These are phyloP conservation scores for Chymomyza procnemis DNA, from an alignment of 2,888 invertebrate genomes.

Conservation along the genomic window DNA sequence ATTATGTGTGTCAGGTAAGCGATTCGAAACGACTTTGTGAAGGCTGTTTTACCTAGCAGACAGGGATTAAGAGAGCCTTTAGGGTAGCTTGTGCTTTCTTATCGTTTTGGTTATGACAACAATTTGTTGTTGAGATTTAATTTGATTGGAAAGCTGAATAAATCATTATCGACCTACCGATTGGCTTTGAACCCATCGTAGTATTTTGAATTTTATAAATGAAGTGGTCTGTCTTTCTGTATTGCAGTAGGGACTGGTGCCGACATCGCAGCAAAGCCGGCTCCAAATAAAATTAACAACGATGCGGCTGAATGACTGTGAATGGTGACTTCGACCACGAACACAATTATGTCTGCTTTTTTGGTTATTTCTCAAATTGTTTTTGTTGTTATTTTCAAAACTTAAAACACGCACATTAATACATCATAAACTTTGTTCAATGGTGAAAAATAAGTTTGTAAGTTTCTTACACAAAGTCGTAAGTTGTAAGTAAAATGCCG, in stretches of 20 bases:
- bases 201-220: conserved; percentile 54
- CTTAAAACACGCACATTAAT: conserved; percentile 46
- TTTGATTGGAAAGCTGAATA: conserved; percentile 42
- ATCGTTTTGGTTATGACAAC: conserved; percentile 37
- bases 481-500: conserved; percentile 66
- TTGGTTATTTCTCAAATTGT: conserved; percentile 9
- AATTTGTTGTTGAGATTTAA: conserved; percentile 35
- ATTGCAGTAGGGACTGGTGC: conserved; percentile 12
- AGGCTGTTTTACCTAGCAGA: not conserved
- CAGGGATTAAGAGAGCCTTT: conserved; percentile 11
- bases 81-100: conserved; percentile 9
- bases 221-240: conserved; percentile 16
- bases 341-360: not conserved
- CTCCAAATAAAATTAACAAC: not conserved
- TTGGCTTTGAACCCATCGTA: conserved; percentile 41
- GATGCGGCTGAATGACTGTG: not conserved
- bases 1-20: not conserved
- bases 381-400: conserved; percentile 40
- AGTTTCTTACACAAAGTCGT: conserved; percentile 43
- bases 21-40: not conserved
- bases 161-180: conserved; percentile 39
- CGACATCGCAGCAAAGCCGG: not conserved
- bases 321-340: not conserved
- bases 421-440: conserved; percentile 29
- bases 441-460: conserved; percentile 35